Base-by-base conservation (phyloP, 1,140 invertebrate genomes). In the Ceratina australensis region DNA sequence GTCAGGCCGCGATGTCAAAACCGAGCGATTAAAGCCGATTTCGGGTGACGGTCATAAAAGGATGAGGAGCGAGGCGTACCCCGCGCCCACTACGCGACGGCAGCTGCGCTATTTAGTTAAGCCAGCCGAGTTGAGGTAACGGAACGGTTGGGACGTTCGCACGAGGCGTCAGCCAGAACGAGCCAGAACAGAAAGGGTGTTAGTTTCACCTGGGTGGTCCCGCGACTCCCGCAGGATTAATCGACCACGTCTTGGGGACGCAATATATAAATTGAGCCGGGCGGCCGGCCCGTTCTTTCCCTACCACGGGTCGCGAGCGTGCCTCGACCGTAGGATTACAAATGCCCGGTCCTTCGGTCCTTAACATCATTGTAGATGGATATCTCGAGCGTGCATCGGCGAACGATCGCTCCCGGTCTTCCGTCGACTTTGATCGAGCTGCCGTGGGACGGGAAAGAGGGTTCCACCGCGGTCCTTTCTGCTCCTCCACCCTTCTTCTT, bases 181-280 rank as follows among this genome's bases (percentile, higher is more conserved):
- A 42, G 33, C 33, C 33, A 42, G 33, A 42, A 42, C 83, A 74
- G 82, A 87, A 90, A 88, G 88, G 90, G 89, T 90, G 90, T 92
- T 89, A 89, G 90, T 83, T 87, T 89, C 87, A 87, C 88, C 79
- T 92, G 91, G 91, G 91, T 92, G 91, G 91, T 92, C 91, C 56
- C 81, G 85, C 86, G 88, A 87, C 80, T 88, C 87, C 86, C 75
- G 57, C 72, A 90, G 90, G 90, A 92, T 92, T 92, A 92, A 92
- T 92, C 90, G 90, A 80, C 73, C 79, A 86, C 85, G 87, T 88
- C 87, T 80, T 83, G 78, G 79, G 79, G 87, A 89, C 88, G 89
- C 85, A 85, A 90, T 92, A 89, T 92, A 91, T 92, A 91, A 92
- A 92, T 92, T 91, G 89, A 90, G 84, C 86, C 74, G 82, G 50